Percentiles rank a stretch among this genome's conserved stretches.
These are phyloP conservation scores for Lamellibrachia luymesi DNA, from an alignment of 1,140 invertebrate genomes.

Conservation along the genomic window DNA sequence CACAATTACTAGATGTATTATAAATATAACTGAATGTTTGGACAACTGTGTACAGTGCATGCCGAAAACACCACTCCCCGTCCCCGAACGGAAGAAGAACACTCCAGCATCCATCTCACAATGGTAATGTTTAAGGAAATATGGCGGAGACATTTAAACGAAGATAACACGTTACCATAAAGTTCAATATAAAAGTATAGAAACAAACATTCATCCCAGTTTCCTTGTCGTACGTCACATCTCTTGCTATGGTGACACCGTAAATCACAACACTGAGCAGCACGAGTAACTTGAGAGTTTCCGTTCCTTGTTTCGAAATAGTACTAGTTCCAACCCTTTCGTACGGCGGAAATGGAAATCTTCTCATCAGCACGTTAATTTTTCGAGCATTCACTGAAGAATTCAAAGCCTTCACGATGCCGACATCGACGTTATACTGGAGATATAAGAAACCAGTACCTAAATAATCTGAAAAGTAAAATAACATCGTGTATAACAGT, in stretches of 20 bases:
- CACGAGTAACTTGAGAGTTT: background rate
- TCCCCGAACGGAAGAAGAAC: no score
- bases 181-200: background rate
- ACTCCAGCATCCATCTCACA: no score
- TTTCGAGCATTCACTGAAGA: background rate
- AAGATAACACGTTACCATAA: no score
- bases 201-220: background rate
- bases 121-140: no score
- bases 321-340: background rate
- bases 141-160: no score
- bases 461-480: background rate
- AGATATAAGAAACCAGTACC: background rate
- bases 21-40: no score
- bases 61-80: no score
- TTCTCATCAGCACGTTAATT: background rate
- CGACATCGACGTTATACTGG: background rate
- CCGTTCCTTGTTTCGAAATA: background rate
- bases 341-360: background rate
- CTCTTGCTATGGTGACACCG: background rate
- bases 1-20: no score
- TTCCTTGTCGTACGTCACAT: background rate
- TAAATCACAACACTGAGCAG: background rate
- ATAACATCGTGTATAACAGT: background rate
- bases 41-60: no score
- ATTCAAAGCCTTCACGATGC: background rate